Conservation (phyloP, 2,113 vertebrate genomes). For the Limanda limanda region DNA sequence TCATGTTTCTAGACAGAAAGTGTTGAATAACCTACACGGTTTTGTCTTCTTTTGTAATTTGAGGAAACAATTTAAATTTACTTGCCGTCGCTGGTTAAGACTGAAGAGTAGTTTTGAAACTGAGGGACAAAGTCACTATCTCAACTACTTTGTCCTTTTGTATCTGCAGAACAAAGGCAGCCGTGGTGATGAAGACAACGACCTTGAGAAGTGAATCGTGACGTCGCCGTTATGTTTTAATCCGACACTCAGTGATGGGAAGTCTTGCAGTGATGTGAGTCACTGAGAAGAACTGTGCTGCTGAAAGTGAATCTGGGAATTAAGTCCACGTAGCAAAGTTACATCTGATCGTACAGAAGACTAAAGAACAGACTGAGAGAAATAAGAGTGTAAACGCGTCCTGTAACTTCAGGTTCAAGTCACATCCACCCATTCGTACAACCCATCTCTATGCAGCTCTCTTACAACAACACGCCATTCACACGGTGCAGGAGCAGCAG, state of each 20-base stretch:
- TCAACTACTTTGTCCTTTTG: neutral
- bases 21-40: neutral
- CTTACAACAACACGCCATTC: too few relatives aligned
- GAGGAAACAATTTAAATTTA: too few relatives aligned
- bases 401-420: neutral
- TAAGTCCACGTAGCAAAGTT: slow-evolving; percentile 1
- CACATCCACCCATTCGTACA: too few relatives aligned
- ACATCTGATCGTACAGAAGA: neutral
- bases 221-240: neutral
- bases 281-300: neutral
- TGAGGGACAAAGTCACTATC: neutral
- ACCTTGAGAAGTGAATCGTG: neutral
- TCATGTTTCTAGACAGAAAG: neutral
- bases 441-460: too few relatives aligned
- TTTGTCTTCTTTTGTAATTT: neutral
- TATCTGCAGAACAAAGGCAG: too few relatives aligned
- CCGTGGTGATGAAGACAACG: too few relatives aligned
- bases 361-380: neutral
- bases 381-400: too few relatives aligned
- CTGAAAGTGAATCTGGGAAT: neutral
- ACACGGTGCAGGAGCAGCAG: too few relatives aligned
- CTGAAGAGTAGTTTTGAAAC: neutral
- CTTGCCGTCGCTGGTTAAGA: neutral
- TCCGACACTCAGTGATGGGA: neutral
- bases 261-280: neutral